A percentile compares a stretch with the other conserved stretches of the same genome.
Conservation (phyloP, 2,888 invertebrate species). For the Strigamia maritima region DNA sequence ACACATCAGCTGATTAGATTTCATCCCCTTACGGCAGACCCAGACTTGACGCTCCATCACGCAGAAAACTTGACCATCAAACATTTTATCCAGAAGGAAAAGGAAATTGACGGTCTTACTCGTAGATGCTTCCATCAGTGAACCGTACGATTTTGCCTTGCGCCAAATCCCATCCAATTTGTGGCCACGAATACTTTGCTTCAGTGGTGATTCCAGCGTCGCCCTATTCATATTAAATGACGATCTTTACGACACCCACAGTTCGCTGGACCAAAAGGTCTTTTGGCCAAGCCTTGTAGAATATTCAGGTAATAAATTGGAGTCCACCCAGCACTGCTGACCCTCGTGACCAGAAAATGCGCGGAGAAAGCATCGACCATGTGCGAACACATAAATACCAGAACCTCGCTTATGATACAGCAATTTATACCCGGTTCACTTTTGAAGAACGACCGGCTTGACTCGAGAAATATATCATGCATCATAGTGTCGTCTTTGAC, state of each 20-base stretch:
- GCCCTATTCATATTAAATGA: conserved; percentile 29
- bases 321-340: conserved; percentile 29
- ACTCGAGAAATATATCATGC: background rate
- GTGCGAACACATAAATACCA: conserved; percentile 20
- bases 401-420: conserved; percentile 23
- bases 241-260: conserved; percentile 24
- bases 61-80: conserved; percentile 30
- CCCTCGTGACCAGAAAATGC: conserved; percentile 29
- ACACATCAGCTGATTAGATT: background rate
- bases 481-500: conserved; percentile 25
- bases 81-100: conserved; percentile 26
- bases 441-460: conserved; percentile 18
- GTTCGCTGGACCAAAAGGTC: conserved; percentile 18
- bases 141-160: background rate
- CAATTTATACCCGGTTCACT: conserved; percentile 15
- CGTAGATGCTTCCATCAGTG: conserved; percentile 1
- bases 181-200: conserved; percentile 28
- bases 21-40: background rate
- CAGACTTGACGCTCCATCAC: conserved; percentile 30
- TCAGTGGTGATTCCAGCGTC: conserved; percentile 4
- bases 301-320: conserved; percentile 29
- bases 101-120: conserved; percentile 30
- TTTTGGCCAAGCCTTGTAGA: background rate
- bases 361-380: conserved; percentile 27
- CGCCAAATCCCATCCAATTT: conserved; percentile 31